Evolutionary conservation across 2,888 invertebrate genomes (phyloP), one percentile per base, ranked within the genome.

Genomic region (Villa cingulata): DNA sequence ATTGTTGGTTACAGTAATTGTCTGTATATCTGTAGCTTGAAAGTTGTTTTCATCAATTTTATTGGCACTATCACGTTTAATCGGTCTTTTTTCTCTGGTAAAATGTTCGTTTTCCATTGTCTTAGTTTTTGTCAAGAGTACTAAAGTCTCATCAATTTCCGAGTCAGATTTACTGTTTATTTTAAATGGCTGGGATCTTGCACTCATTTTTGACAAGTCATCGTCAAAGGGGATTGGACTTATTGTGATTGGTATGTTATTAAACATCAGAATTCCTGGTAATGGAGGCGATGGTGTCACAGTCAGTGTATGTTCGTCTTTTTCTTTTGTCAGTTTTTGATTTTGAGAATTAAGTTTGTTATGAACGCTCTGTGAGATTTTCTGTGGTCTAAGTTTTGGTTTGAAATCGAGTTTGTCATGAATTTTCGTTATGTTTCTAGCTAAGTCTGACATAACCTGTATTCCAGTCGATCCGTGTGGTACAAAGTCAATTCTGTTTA

Each of bases 381-480:
- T 46, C 61, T 65, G 55, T 60, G 64, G 48, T 59, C 66, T 57
- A 60, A 64, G 43, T 65, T 71, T 65, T 4, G 59, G 60, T 52
- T 58, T 59, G 1, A 78, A 70, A 70, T 78, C 78, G 46, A 78
- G 70, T 72, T 78, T 78, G 62, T 77, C 77, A 55, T 74, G 75
- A 41, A 78, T 72, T 51, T 65, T 68, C n/a, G 58, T 59, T 10
- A 52, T 48, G 34, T 60, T 61, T 32, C 12, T 6, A 48, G 43
- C 16, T 37, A 38, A 2, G 37, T n/a, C 32, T 62, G 59, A 40
- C 59, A 32, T 32, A 32, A 12, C 55, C 7, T 61, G 62, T 27
- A 62, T 57, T 7, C 62, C 62, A 7, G 51, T 57, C 2, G 56
- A 55, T 4, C 59, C 54, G 37, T 63, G 61, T 1, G 60, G 54